Evolutionary conservation across 2,888 invertebrate species (phyloP), one percentile per base, ranked within the genome.

Genomic region (Drosophila flavopinicola): DNA sequence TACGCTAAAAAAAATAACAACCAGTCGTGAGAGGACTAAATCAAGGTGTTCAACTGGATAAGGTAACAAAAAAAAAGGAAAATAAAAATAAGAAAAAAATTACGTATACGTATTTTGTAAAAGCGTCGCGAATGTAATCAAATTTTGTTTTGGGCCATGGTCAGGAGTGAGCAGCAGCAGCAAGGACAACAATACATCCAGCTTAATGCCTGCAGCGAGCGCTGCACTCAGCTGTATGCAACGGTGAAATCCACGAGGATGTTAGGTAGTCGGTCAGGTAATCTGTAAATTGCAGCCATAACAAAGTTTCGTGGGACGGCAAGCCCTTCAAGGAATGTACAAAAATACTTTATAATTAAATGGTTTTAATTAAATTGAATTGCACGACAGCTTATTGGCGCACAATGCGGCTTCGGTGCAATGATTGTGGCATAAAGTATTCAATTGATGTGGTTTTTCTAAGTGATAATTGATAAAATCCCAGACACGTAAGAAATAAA

Each of bases 21-120:
- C n/a, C 20, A 7, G 5, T 24, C n/a, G 44, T 4, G 25, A 44
- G 38, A 15, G 20, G 48, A 66, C 66, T 54, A 54, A 51, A 71
- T 69, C 72, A 69, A 68, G 72, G 49, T 45, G 60, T 71, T 70
- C 71, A 66, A 59, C 59, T 66, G 72, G 44, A 71, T 51, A 60
- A 66, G 49, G 53, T 35, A 49, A 29, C 44, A 45, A 51, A 32
- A 63, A 17, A 33, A 33, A 33, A 17, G 7, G 7, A 0, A 33
- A 6, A 7, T 3, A 15, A 0, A 4, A 4, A 3, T 20, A 4
- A 10, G 9, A 9, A 7, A 23, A 44, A 44, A 20, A 4, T 3
- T 3, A 4, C 20, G 4, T 3, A 20, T 3, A 4, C 20, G 4
- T 3, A 56, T 48, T 48, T 71, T 71, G 41, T 60, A 49, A 53